Conservation (phyloP, 2,888 invertebrate genomes). For the Ferdinandea cuprea region DNA sequence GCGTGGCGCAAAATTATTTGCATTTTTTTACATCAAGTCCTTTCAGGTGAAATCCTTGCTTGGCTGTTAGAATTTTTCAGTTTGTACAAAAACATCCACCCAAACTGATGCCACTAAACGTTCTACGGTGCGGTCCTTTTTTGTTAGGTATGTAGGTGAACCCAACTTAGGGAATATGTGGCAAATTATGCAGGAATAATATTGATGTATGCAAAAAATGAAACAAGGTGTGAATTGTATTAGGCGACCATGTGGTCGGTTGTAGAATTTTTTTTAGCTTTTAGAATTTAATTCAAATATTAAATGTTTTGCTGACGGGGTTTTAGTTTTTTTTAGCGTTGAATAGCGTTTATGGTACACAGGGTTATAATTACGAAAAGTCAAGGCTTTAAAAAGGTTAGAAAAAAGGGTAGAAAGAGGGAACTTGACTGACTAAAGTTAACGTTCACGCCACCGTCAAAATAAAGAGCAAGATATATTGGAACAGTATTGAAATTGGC, state of each 20-base stretch:
- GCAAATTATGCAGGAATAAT: constrained; percentile 53
- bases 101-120: neutral
- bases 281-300: constrained; percentile 6
- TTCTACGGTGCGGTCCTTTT: neutral
- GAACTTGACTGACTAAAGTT: too few species aligned
- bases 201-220: constrained; percentile 51
- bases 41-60: constrained; percentile 9
- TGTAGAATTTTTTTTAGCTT: neutral
- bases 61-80: neutral
- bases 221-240: constrained; percentile 48
- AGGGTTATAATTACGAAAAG: too few species aligned
- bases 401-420: too few species aligned
- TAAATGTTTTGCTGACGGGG: neutral
- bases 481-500: too few species aligned
- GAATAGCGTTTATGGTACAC: too few species aligned
- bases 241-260: constrained; percentile 30
- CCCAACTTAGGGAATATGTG: constrained; percentile 3
- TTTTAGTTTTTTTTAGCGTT: neutral
- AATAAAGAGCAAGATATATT: too few species aligned
- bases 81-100: neutral
- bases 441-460: too few species aligned
- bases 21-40: constrained; percentile 22
- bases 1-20: constrained; percentile 39
- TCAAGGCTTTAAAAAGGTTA: too few species aligned
- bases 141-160: neutral